phyloP scores from a whole-genome alignment of 2,113 vertebrate genomes.

The Apistogramma diplotaenia region DNA sequence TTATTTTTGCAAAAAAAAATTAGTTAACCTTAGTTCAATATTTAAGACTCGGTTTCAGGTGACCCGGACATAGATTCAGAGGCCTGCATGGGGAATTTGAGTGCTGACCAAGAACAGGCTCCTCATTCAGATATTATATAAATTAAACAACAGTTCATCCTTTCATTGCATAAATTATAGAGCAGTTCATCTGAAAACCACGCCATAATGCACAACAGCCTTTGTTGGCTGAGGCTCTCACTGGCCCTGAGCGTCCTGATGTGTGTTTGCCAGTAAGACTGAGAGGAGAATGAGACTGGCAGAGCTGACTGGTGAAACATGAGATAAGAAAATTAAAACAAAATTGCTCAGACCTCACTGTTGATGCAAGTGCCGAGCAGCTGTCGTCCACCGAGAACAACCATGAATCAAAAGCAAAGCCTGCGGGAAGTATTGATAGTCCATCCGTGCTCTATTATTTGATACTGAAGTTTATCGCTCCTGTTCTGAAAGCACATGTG shows the following conservation, averaged over 20 bases:
- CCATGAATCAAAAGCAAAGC: conserved; percentile 19
- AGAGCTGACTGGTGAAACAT: conserved; percentile 46
- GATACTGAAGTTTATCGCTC: conserved; percentile 9
- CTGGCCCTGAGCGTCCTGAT: conserved; percentile 30
- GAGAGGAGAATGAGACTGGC: conserved; percentile 13
- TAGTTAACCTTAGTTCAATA: not conserved
- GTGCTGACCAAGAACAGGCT: conserved; percentile 23
- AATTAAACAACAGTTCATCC: conserved; percentile 70
- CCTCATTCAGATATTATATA: conserved; percentile 53
- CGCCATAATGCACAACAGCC: conserved; percentile 58
- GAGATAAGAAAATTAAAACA: conserved; percentile 54
- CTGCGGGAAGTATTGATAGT: conserved; percentile 9
- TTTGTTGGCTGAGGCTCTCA: conserved; percentile 28
- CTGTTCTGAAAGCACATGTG: conserved; percentile 29
- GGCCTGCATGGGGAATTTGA: conserved; percentile 3
- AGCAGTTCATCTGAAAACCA: conserved; percentile 55
- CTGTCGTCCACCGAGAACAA: conserved; percentile 17
- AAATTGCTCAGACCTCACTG: conserved; percentile 37
- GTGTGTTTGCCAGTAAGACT: conserved; percentile 43
- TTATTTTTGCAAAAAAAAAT: not conserved
- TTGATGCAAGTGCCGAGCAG: conserved; percentile 46
- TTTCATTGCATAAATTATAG: conserved; percentile 63
- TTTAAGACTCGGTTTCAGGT: not conserved
- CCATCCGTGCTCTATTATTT: conserved; percentile 35
- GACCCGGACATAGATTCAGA: conserved; percentile 10